Evolutionary conservation across 2,113 vertebrate genomes (phyloP), one percentile per base, ranked within the genome.

Genomic region (Tupaia chinensis): DNA sequence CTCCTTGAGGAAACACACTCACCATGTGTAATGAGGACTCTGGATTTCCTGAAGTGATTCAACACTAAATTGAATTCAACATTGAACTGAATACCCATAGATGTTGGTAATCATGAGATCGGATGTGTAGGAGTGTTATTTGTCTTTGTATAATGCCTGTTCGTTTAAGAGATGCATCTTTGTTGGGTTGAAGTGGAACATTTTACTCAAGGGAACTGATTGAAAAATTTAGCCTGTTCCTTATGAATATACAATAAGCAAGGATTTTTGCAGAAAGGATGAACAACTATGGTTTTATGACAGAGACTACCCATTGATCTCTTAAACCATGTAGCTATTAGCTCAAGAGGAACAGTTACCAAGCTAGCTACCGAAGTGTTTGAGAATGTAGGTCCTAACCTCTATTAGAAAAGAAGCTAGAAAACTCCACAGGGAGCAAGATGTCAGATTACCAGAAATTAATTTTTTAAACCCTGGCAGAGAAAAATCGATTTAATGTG

Each of bases 1-100:
- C 92, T 96, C 97, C 98, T 98, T 82, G 95, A 98, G 98, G 98
- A 98, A 98, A 97, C 95, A 98, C 94, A 97, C 95, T 98, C 98
- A 98, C 96, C 78, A 94, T 97, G 95, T 95, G 97, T 98, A 98
- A 98, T 97, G 96, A 96, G 95, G 97, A 89, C 74, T 60, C 96
- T 96, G 94, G 97, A 97, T 93, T 98, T 97, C 97, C 97, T 96
- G 96, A 94, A 96, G 68, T 97, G 95, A 97, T 96, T 98, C 97
- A 98, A 94, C 96, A 80, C 94, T 97, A 97, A 96, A 96, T n/a
- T 88, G 94, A 96, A 95, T 96, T 97, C 96, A 97, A 61, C 63
- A 23, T 14, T 87, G 93, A 94, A 29, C 89, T 85, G 83, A 93
- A 66, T 84, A 81, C 58, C 68, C 77, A 20, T 70, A n/a, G 88